phyloP scores from a whole-genome alignment of 2,888 invertebrate genomes.

The Archips crataeganus region DNA sequence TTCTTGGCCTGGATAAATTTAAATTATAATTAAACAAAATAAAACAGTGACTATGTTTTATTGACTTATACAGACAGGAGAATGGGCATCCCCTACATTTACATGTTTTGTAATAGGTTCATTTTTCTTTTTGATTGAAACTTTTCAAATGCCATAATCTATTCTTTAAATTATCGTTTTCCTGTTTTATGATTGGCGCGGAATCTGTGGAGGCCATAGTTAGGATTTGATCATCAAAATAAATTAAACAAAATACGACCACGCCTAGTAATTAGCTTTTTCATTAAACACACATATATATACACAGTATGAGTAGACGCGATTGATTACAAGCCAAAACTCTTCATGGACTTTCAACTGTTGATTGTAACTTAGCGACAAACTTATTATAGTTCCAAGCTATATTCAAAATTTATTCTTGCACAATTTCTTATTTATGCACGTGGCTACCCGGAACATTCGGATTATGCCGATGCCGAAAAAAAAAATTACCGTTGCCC shows the following conservation, averaged over 20 bases:
- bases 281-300: neutral
- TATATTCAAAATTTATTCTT: too few relatives aligned
- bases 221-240: neutral
- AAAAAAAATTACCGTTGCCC: too few relatives aligned
- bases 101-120: too few relatives aligned
- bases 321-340: neutral
- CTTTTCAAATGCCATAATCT: too few relatives aligned
- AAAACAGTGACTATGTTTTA: neutral
- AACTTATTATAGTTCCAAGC: neutral
- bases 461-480: too few relatives aligned
- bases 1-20: slow-evolving; percentile 83
- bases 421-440: too few relatives aligned
- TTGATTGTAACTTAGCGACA: neutral
- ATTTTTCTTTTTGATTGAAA: too few relatives aligned
- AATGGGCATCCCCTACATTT: neutral
- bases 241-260: neutral
- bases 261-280: neutral
- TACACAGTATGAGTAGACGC: neutral
- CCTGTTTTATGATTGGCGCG: too few relatives aligned
- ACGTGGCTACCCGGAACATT: too few relatives aligned
- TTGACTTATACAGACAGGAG: too few relatives aligned
- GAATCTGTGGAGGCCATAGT: neutral
- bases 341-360: neutral
- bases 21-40: slow-evolving; percentile 8
- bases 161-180: too few relatives aligned